phyloP scores from a whole-genome alignment of 2,797 vertebrate genomes.

The Serranus cabrilla region DNA sequence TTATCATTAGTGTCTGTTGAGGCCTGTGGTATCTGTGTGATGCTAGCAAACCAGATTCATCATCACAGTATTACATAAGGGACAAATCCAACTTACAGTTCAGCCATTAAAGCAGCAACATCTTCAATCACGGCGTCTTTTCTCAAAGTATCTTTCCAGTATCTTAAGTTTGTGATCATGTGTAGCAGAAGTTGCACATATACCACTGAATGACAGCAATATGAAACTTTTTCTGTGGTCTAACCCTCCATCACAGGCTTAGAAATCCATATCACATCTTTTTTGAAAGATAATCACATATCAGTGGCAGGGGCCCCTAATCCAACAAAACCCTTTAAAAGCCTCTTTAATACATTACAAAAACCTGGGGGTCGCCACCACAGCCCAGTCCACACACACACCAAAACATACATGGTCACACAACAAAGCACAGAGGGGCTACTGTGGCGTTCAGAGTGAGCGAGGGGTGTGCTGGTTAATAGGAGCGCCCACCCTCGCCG shows the following conservation, averaged over 20 bases:
- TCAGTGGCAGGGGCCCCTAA: constrained; percentile 31
- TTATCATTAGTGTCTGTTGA: not conserved
- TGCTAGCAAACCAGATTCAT: not conserved
- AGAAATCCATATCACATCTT: constrained; percentile 25
- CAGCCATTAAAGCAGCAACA: constrained; percentile 26
- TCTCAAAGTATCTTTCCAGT: not conserved
- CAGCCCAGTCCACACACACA: constrained; percentile 1
- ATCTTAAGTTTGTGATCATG: not conserved
- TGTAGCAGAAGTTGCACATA: not conserved
- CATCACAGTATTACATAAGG: constrained; percentile 40
- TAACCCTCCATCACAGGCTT: constrained; percentile 11
- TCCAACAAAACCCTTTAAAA: constrained; percentile 45
- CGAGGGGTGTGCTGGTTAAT: constrained; percentile 54
- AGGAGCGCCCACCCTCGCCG: constrained; percentile 25
- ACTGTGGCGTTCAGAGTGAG: constrained; percentile 62
- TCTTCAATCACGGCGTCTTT: not conserved
- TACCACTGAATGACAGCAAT: not conserved
- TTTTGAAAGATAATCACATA: constrained; percentile 44
- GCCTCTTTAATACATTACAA: constrained; percentile 47
- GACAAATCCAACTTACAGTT: constrained; percentile 39
- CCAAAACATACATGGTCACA: constrained; percentile 53
- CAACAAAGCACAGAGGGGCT: constrained; percentile 71
- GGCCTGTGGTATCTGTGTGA: not conserved
- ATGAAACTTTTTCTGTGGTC: not conserved
- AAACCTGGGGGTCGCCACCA: constrained; percentile 11